Percentiles rank a stretch among this genome's conserved stretches.
These are phyloP conservation scores for Aricia agestis DNA, from an alignment of 1,140 invertebrate genomes.

Conservation along the genomic window DNA sequence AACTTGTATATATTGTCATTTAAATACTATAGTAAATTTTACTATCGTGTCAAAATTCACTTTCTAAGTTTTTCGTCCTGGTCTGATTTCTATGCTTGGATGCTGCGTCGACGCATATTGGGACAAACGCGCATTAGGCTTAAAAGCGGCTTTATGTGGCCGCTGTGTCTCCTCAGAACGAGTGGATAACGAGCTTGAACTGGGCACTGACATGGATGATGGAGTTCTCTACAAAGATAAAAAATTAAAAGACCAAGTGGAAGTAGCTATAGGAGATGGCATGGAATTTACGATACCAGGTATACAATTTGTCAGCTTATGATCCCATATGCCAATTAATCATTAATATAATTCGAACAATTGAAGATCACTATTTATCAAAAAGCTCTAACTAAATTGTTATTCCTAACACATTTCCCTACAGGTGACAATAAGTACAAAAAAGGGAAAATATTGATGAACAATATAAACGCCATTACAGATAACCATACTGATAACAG, in stretches of 20 bases:
- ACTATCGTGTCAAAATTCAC: conserved; percentile 2
- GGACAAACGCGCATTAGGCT: conserved; percentile 64
- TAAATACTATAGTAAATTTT: background rate
- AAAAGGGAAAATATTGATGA: conserved; percentile 83
- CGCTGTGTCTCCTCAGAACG: conserved; percentile 81
- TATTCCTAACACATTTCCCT: conserved; percentile 16
- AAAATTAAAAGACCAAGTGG: conserved; percentile 91
- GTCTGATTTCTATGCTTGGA: conserved; percentile 74
- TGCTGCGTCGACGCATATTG: conserved; percentile 54
- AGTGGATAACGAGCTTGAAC: conserved; percentile 79
- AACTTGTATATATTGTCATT: background rate
- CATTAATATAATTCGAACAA: too few species aligned
- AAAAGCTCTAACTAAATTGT: conserved; percentile 2
- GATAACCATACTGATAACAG: conserved; percentile 85
- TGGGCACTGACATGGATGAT: conserved; percentile 86
- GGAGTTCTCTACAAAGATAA: conserved; percentile 90
- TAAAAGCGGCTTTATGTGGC: conserved; percentile 76
- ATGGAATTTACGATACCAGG: conserved; percentile 95
- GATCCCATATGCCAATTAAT: too few species aligned
- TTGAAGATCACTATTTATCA: background rate
- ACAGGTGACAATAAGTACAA: conserved; percentile 85
- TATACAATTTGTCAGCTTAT: conserved; percentile 43
- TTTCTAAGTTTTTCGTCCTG: conserved; percentile 42
- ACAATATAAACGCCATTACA: conserved; percentile 82
- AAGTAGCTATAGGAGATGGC: conserved; percentile 92